Evolutionary conservation across 2,888 invertebrate species (phyloP).

Genomic region (Crepidodera aurea): DNA sequence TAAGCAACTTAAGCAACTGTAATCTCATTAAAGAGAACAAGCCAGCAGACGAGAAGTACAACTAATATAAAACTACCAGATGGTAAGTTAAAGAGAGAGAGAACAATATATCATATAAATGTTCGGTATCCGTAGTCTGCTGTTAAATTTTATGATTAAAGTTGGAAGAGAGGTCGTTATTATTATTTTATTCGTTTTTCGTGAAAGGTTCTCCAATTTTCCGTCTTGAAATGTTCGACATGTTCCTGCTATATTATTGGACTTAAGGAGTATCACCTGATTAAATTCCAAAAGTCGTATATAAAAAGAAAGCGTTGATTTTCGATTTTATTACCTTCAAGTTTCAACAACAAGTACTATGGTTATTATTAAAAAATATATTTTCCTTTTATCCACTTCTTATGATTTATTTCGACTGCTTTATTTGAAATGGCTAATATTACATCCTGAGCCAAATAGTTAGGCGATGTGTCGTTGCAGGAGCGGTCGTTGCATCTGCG

Average conservation of each 20-base stretch:
- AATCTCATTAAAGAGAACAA: constrained; percentile 22
- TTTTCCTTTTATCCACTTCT: too few relatives aligned
- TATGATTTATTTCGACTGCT: too few relatives aligned
- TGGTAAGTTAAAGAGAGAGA: constrained; percentile 44
- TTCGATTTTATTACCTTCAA: too few relatives aligned
- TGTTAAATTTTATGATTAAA: constrained; percentile 55
- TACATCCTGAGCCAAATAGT: too few relatives aligned
- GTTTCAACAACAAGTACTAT: too few relatives aligned
- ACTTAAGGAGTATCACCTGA: background rate
- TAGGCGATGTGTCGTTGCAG: too few relatives aligned
- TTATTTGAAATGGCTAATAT: too few relatives aligned
- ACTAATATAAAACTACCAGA: constrained; percentile 48
- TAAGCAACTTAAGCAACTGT: constrained; percentile 13
- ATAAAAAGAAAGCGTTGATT: too few relatives aligned
- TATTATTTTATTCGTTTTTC: constrained; percentile 38
- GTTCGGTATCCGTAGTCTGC: constrained; percentile 50
- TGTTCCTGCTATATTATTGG: constrained; percentile 6
- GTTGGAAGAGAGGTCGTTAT: constrained; percentile 53
- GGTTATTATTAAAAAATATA: too few relatives aligned
- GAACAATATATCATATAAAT: constrained; percentile 46
- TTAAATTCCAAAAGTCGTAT: background rate
- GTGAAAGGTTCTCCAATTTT: constrained; percentile 27
- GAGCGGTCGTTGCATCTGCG: too few relatives aligned
- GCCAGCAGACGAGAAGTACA: constrained; percentile 26
- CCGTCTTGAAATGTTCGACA: constrained; percentile 20